phyloP scores from a whole-genome alignment of 2,888 invertebrate species.

The Platerodrilus igneus region DNA sequence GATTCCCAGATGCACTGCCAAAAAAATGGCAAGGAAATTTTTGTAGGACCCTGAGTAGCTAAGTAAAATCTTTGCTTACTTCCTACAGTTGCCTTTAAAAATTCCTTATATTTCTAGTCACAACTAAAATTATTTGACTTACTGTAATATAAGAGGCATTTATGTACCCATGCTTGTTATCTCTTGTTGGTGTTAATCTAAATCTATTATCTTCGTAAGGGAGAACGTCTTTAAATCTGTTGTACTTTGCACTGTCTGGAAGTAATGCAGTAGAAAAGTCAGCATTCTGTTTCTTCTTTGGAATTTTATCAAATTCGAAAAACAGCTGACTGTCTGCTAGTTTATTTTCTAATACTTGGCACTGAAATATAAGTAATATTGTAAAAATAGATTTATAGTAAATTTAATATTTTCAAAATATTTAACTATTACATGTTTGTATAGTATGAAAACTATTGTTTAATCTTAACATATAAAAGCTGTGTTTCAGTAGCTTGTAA shows the following conservation, averaged over 20 bases:
- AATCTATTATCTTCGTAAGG: slow-evolving; percentile 91
- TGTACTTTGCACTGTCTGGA: slow-evolving; percentile 59
- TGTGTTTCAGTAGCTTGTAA: no score
- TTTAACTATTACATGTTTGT: background rate
- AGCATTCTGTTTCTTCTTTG: slow-evolving; percentile 66
- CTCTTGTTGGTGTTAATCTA: slow-evolving; percentile 71
- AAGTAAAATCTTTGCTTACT: slow-evolving; percentile 82
- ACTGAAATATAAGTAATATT: slow-evolving; percentile 47
- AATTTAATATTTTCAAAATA: background rate
- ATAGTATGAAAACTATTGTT: background rate
- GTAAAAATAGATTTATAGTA: slow-evolving; percentile 6
- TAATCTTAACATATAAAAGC: no score
- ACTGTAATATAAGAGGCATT: slow-evolving; percentile 90
- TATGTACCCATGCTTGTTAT: slow-evolving; percentile 84
- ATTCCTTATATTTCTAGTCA: slow-evolving; percentile 6
- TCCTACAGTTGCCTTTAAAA: slow-evolving; percentile 73
- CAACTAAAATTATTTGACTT: slow-evolving; percentile 30
- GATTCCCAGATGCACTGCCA: slow-evolving; percentile 93
- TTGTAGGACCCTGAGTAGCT: slow-evolving; percentile 66
- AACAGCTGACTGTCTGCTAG: slow-evolving; percentile 70
- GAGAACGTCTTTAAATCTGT: slow-evolving; percentile 65
- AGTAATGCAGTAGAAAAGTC: slow-evolving; percentile 68
- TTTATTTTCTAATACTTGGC: slow-evolving; percentile 61
- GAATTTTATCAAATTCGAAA: slow-evolving; percentile 82
- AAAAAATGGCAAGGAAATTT: slow-evolving; percentile 57